Percentiles rank a stretch among this genome's conserved stretches.
phyloP scores from a whole-genome alignment of 2,797 vertebrate species.

The Sandelia bainsii region DNA sequence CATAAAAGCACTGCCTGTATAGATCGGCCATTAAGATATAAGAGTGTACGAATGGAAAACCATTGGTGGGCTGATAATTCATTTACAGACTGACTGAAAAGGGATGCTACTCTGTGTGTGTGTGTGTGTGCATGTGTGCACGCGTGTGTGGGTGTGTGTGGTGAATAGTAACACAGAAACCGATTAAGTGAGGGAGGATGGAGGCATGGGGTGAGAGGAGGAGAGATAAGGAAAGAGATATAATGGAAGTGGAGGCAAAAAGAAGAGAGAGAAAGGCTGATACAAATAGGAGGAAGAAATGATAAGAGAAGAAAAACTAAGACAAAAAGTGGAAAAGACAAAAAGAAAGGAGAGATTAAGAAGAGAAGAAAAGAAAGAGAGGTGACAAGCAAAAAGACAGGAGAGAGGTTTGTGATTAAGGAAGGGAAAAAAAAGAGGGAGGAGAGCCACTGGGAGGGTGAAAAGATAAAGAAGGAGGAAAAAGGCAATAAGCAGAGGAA shows the following conservation, averaged over 20 bases:
- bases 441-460: conserved; percentile 21
- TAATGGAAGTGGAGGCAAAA: conserved; percentile 54
- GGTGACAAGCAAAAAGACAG: conserved; percentile 24
- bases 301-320: background rate
- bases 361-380: conserved; percentile 15
- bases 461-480: conserved; percentile 40
- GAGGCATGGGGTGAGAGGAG: conserved; percentile 36
- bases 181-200: conserved; percentile 61
- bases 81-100: conserved; percentile 75
- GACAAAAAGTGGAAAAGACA: background rate
- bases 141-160: conserved; percentile 9
- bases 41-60: conserved; percentile 70
- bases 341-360: conserved; percentile 8
- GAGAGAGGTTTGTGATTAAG: conserved; percentile 24
- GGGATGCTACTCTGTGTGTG: conserved; percentile 38
- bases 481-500: conserved; percentile 51
- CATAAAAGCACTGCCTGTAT: conserved; percentile 74
- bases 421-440: conserved; percentile 15
- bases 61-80: conserved; percentile 78
- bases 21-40: conserved; percentile 80
- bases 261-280: conserved; percentile 8
- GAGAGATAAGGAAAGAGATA: conserved; percentile 42
- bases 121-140: conserved; percentile 27
- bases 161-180: conserved; percentile 65
- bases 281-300: conserved; percentile 10